Evolutionary conservation across 2,888 invertebrate species (phyloP), one percentile per base, ranked within the genome.

Genomic region (Amphipoea lucens): DNA sequence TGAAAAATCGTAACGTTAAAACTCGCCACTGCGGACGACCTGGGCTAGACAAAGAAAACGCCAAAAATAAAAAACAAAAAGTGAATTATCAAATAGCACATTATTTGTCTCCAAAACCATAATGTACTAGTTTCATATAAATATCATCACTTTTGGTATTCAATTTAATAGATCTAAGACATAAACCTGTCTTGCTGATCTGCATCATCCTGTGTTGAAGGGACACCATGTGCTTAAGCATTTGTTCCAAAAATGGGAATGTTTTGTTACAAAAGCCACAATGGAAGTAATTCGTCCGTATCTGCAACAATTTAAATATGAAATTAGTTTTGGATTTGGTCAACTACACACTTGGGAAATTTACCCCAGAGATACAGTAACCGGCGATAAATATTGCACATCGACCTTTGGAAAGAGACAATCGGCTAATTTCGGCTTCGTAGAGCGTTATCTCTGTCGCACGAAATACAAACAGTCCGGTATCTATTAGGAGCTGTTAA

Each of bases 251-350:
- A 79, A 84, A 93, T 1, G 95, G 93, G 48, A 92, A 85, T 1
- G 90, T 84, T 65, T 86, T 71, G 71, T 95, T 95, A 88, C 96
- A 96, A 57, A 86, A 85, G 2, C 93, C 95, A 81, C 96, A 96
- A 78, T 96, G 95, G 80, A 91, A 96, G 0, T 94, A 82, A 69
- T 92, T 91, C 40, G 91, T 92, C 29, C 87, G 90, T 65, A 95
- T 88, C 95, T 96, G 90, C 4, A 92, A 94, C 23, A 72, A 72
- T 60, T 60, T 62, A 40, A 82, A 45, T 29, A 6, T 17, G 36
- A 67, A 54, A 2, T 60, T 23, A 78, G 23, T 51, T 78, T 51
- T 20, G 2, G 9, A n/a, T 42, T n/a, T 6, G 14, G 5, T 51
- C n/a, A 11, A 3, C 14, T 20, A 20, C 20, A 29, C n/a, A 62